A percentile compares a stretch with the other conserved stretches of the same genome.
Evolutionary conservation across 2,113 vertebrate genomes (phyloP).

Genomic region (Carettochelys insculpta): DNA sequence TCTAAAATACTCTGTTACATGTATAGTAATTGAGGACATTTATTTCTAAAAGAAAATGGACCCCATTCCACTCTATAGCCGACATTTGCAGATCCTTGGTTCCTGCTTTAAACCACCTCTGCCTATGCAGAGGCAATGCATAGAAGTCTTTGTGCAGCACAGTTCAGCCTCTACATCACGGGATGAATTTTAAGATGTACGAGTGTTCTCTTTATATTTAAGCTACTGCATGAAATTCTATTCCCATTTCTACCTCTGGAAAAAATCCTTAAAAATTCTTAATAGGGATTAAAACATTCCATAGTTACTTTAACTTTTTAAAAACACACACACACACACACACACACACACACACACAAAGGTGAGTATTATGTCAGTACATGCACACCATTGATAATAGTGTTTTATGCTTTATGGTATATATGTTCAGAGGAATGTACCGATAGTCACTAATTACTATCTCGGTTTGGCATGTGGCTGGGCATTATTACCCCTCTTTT

Average conservation of each 20-base stretch:
- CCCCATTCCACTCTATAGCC: background rate
- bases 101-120: conserved; percentile 2
- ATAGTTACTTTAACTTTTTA: background rate
- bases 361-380: background rate
- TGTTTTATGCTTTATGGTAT: conserved; percentile 13
- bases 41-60: conserved; percentile 13
- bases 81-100: background rate
- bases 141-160: rapidly evolving
- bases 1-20: background rate
- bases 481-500: conserved; percentile 33
- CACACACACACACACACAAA: too few species aligned
- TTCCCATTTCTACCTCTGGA: background rate
- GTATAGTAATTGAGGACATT: background rate
- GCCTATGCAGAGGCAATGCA: conserved; percentile 1
- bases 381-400: background rate
- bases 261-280: background rate
- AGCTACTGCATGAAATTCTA: background rate
- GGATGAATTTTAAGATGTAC: background rate
- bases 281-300: background rate
- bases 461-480: conserved; percentile 39
- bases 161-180: background rate
- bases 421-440: conserved; percentile 28
- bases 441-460: conserved; percentile 51
- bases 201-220: background rate
- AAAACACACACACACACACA: too few species aligned